A percentile compares a stretch with the other conserved stretches of the same genome.
Conservation (phyloP, 2,797 vertebrate genomes). For the Coracias cyanogaster region DNA sequence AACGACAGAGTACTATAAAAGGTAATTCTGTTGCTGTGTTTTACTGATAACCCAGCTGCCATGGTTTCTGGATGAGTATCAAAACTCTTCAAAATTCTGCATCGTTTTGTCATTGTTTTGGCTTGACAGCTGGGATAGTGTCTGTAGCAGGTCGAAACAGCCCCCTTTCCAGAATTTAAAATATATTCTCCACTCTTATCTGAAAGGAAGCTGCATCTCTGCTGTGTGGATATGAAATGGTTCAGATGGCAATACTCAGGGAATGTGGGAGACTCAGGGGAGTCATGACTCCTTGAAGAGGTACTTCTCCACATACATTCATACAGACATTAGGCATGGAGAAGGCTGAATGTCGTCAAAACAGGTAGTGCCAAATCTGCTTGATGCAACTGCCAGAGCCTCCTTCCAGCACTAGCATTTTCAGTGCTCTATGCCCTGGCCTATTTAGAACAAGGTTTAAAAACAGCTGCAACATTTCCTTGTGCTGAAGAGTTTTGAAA, state of each 20-base stretch:
- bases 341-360: neutral
- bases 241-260: neutral
- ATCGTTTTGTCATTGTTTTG: constrained; percentile 4
- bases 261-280: neutral
- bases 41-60: constrained; percentile 49
- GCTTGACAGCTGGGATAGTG: neutral
- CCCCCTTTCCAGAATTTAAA: neutral
- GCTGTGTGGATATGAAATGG: neutral
- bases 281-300: neutral
- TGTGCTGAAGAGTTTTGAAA: neutral
- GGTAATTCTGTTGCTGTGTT: neutral
- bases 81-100: constrained; percentile 8
- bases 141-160: neutral
- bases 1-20: neutral
- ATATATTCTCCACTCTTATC: neutral
- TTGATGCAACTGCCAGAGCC: neutral
- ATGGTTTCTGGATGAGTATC: constrained; percentile 23
- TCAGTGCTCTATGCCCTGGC: neutral
- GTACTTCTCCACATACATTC: neutral
- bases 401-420: neutral
- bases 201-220: neutral
- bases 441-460: neutral
- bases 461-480: neutral
- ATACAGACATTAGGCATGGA: neutral
- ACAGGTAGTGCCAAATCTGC: neutral